Conservation (phyloP, 2,888 invertebrate species). For the Lepidocyrtinus sp. region DNA sequence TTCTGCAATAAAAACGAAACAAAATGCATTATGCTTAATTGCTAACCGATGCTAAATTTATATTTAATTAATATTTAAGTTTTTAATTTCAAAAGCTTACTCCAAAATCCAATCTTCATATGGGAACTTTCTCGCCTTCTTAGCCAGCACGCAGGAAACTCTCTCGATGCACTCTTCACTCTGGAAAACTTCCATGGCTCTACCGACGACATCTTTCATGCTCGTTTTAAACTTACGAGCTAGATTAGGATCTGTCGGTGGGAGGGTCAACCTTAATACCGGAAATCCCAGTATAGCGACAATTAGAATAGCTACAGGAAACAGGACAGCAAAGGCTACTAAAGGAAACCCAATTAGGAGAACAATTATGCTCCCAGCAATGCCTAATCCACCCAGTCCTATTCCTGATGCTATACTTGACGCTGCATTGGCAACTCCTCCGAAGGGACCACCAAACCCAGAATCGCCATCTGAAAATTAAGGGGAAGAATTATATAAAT, state of each 20-base stretch:
- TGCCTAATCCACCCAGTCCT: conserved; percentile 32
- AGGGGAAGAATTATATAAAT: background rate
- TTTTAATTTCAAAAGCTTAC: conserved; percentile 38
- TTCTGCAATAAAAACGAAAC: conserved; percentile 39
- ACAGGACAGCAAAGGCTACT: conserved; percentile 48
- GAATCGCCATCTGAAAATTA: conserved; percentile 17
- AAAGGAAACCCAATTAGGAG: conserved; percentile 34
- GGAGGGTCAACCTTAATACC: conserved; percentile 54
- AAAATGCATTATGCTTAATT: conserved; percentile 9
- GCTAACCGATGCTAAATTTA: too few species aligned
- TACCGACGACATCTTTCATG: conserved; percentile 29
- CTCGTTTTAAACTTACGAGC: conserved; percentile 24
- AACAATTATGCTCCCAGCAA: conserved; percentile 26
- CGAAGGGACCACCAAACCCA: conserved; percentile 30
- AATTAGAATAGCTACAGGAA: conserved; percentile 50
- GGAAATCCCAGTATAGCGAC: conserved; percentile 57
- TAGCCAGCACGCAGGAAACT: conserved; percentile 61
- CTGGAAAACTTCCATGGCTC: conserved; percentile 49
- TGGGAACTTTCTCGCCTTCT: conserved; percentile 44
- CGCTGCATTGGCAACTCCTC: conserved; percentile 36
- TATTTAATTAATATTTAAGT: too few species aligned
- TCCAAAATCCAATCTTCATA: conserved; percentile 59
- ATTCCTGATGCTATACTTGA: conserved; percentile 27
- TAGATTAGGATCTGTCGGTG: conserved; percentile 17
- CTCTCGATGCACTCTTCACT: conserved; percentile 67